Evolutionary conservation across 2,888 invertebrate genomes (phyloP).

Genomic region (Isotomurus palustris): DNA sequence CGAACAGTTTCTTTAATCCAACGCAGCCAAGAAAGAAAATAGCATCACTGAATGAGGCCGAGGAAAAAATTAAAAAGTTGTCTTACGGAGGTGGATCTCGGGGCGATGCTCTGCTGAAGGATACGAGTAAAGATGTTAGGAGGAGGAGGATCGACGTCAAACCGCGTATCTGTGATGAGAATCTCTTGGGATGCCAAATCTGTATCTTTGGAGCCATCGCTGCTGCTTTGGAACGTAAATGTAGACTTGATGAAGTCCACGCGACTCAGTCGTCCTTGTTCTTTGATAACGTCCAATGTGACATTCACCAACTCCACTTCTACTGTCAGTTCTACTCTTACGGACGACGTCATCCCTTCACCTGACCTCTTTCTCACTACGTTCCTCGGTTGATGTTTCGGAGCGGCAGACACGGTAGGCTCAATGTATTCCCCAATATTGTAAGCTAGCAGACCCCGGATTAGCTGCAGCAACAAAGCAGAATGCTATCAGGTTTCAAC

Average conservation of each 20-base stretch:
- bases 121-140: constrained; percentile 81
- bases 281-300: constrained; percentile 59
- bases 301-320: constrained; percentile 82
- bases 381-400: not conserved
- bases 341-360: not conserved
- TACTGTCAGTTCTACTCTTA: constrained; percentile 53
- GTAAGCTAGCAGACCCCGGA: constrained; percentile 78
- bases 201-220: constrained; percentile 83
- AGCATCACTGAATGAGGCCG: no score
- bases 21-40: no score
- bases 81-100: not conserved
- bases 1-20: no score
- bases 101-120: constrained; percentile 61
- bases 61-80: no score
- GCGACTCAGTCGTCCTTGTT: constrained; percentile 64
- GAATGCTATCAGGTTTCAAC: not conserved
- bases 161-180: constrained; percentile 69
- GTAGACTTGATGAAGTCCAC: constrained; percentile 88
- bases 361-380: not conserved
- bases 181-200: constrained; percentile 91
- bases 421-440: constrained; percentile 84
- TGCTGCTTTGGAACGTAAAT: constrained; percentile 76
- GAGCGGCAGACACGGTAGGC: not conserved
- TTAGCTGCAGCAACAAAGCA: constrained; percentile 51
- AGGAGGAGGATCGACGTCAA: constrained; percentile 24